Base-by-base conservation (phyloP, 2,797 vertebrate genomes). In the Enteromius radiatus region DNA sequence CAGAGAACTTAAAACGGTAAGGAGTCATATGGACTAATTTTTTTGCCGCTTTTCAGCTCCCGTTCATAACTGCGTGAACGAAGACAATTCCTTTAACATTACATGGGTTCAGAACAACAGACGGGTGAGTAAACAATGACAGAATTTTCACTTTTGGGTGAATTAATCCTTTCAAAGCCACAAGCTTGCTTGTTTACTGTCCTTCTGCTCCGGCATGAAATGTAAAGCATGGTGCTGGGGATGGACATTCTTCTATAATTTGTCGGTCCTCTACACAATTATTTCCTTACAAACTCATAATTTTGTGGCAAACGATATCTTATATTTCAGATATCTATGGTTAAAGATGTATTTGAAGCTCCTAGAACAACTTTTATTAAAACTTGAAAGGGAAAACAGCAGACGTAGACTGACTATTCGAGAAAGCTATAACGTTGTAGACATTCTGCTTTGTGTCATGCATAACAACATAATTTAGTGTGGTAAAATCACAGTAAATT, bases 111-210 rank as follows among this genome's bases (percentile, higher is more conserved):
- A n/a, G 33, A 38, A 56, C 28, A 56, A 74, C 31, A 38, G 49
- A 56, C n/a, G 49, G 28, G 21, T 56, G 21, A 54, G 31, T 36
- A 56, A 74, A 74, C 49, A 56, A 36, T 15, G 31, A 17, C 47
- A 38, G 33, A 56, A 43, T 19, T 76, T 41, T 26, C 1, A 43
- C 43, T 61, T 28, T 77, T 31, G 38, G 17, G 26, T 77, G 41
- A 64, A 63, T 11, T 63, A 47, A 64, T 77, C 75, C 41, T 63
- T 76, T 63, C 38, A 63, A 61, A 76, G 9, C 74, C 36, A 43
- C 74, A 63, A 19, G 26, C 38, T 47, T 21, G 38, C 52, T 75
- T 49, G 17, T 73, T 28, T 56, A 8, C 52, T 59, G 7, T 59
- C 31, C 23, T 47, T 47, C 19, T n/a, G 59, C 41, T 47, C 9